These are phyloP conservation scores for Sylvietta virens DNA, from an alignment of 2,113 vertebrate genomes.

Conservation along the genomic window DNA sequence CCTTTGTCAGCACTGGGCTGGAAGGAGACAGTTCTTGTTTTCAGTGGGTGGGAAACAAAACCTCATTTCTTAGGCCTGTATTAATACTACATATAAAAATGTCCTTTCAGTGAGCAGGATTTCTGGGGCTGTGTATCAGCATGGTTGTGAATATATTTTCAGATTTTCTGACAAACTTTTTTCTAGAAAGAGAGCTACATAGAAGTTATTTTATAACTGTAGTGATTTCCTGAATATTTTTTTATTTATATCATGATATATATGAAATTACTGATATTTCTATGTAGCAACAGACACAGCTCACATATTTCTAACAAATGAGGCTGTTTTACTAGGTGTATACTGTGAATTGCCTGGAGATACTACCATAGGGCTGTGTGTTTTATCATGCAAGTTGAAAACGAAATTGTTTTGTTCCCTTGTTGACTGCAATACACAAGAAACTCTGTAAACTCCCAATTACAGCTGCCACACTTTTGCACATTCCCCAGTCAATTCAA, in stretches of 20 bases:
- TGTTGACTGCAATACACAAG: background rate
- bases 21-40: background rate
- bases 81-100: background rate
- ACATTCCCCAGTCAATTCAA: background rate
- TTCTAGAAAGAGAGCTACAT: background rate
- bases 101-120: background rate
- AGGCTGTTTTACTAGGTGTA: background rate
- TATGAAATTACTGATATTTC: background rate
- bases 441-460: conserved; percentile 7
- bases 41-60: background rate
- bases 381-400: conserved; percentile 33
- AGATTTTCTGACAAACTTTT: background rate
- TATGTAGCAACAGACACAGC: background rate
- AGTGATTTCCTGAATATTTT: background rate
- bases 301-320: conserved; percentile 11
- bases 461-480: background rate
- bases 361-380: background rate
- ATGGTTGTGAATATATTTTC: background rate
- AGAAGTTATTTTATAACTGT: background rate
- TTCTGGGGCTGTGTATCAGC: background rate
- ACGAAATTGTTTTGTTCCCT: background rate
- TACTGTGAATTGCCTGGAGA: background rate
- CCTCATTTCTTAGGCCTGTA: background rate
- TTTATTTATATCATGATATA: background rate
- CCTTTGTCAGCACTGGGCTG: background rate